Base-by-base conservation (phyloP, 2,888 invertebrate species). In the Hecatera dysodea region DNA sequence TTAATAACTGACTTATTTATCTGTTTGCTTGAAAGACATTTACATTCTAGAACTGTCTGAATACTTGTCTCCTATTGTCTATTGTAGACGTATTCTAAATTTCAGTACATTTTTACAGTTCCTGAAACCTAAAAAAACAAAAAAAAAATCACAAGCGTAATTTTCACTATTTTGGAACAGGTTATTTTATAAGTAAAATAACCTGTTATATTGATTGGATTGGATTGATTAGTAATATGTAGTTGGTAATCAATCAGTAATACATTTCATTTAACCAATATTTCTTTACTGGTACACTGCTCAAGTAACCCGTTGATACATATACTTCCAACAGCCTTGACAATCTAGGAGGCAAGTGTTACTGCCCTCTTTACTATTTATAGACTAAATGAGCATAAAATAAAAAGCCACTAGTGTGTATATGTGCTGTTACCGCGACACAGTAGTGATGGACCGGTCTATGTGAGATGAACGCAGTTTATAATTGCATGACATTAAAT, bases 351-450 rank as follows among this genome's bases (percentile, higher is more conserved):
- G 44, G 50, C 24, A 19, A 72, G 77, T 83, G 85, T 81, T 84
- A 85, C 68, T 87, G 84, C 75, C 88, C 85, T 81, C 80, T 60
- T 79, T 82, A 59, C 86, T 86, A 85, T 88, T 82, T 80, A 84
- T 86, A 85, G 68, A 67, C 61, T 39, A 78, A 83, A 77, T 81
- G 78, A 84, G 78, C 62, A 75, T 75, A 72, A 65, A 33, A 60
- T 15, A 65, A 55, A 62, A 66, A 53, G 50, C 39, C 24, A 33
- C 17, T 50, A 68, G 55, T 75, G 59, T 64, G 46, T 62, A 56
- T 67, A 59, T 72, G 72, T 76, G 67, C 63, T 80, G 84, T 87
- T 87, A 88, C 81, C 81, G 78, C 83, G 82, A 83, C 79, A 81
- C 55, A 69, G 53, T 81, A 64, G 46, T 27, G 64, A 42, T 19